A percentile compares a stretch with the other conserved stretches of the same genome.
These are phyloP conservation scores for Ectemnius continuus DNA, from an alignment of 2,888 invertebrate species.

Conservation along the genomic window DNA sequence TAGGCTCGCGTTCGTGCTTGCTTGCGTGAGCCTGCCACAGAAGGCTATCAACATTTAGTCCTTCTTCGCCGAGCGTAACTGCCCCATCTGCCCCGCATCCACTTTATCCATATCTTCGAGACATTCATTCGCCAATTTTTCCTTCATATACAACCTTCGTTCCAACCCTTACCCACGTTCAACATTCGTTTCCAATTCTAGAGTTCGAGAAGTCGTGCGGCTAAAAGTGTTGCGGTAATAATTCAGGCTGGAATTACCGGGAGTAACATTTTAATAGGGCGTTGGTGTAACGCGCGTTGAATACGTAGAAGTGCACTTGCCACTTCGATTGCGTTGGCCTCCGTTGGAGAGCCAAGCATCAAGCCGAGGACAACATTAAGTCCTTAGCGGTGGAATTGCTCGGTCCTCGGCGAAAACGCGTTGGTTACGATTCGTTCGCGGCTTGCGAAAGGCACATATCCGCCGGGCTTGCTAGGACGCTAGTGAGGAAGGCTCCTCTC, in stretches of 20 bases:
- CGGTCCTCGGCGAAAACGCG: background rate
- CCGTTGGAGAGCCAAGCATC: background rate
- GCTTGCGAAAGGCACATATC: constrained; percentile 33
- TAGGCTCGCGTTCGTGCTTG: background rate
- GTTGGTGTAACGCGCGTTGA: background rate
- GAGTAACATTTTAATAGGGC: constrained; percentile 9
- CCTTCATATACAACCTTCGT: too few species aligned
- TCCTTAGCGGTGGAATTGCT: background rate
- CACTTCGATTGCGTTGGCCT: background rate
- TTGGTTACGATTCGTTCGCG: constrained; percentile 5
- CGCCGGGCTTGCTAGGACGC: constrained; percentile 38
- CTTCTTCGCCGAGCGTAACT: background rate
- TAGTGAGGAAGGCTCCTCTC: constrained; percentile 8
- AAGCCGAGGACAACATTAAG: constrained; percentile 2
- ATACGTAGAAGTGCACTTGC: background rate
- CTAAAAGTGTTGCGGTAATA: constrained; percentile 1
- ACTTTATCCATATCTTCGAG: too few species aligned
- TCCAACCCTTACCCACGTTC: too few species aligned
- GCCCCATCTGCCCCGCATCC: too few species aligned
- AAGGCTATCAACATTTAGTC: background rate
- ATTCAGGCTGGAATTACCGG: background rate
- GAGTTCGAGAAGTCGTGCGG: background rate
- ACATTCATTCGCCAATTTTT: too few species aligned
- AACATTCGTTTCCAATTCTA: background rate
- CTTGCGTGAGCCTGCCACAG: background rate